These are phyloP conservation scores for Drosophila sechellia DNA, from an alignment of 1,140 invertebrate genomes.

Conservation along the genomic window DNA sequence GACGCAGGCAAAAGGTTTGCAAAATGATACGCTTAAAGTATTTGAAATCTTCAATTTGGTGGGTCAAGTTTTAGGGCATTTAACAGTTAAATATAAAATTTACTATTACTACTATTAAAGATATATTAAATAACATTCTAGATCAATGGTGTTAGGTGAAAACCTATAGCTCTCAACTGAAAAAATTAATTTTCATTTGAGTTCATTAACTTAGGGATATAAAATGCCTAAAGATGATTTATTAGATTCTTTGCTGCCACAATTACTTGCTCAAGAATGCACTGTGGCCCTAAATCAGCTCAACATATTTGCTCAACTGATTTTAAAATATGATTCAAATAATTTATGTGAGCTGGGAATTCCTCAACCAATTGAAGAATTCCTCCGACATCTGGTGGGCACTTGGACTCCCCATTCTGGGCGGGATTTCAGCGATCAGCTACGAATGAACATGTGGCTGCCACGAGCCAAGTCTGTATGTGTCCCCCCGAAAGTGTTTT, in stretches of 20 bases:
- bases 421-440: constrained; percentile 18
- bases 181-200: too few relatives aligned
- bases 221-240: not conserved
- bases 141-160: too few relatives aligned
- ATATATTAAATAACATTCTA: too few relatives aligned
- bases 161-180: too few relatives aligned
- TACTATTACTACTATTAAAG: too few relatives aligned
- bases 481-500: constrained; percentile 31
- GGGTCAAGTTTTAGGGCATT: not conserved
- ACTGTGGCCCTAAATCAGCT: constrained; percentile 5
- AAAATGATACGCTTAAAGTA: constrained; percentile 38
- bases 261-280: constrained; percentile 2
- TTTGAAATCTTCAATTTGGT: not conserved
- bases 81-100: too few relatives aligned
- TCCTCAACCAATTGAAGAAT: constrained; percentile 10
- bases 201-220: not conserved
- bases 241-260: not conserved
- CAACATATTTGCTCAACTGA: constrained; percentile 4
- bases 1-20: constrained; percentile 13
- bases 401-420: constrained; percentile 6
- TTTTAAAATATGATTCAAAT: constrained; percentile 42
- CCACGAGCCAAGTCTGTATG: constrained; percentile 36
- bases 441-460: constrained; percentile 37
- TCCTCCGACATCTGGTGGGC: constrained; percentile 16
- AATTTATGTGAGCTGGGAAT: constrained; percentile 33